Conservation (phyloP, 2,888 invertebrate genomes). For the Pristionchus japonicus region DNA sequence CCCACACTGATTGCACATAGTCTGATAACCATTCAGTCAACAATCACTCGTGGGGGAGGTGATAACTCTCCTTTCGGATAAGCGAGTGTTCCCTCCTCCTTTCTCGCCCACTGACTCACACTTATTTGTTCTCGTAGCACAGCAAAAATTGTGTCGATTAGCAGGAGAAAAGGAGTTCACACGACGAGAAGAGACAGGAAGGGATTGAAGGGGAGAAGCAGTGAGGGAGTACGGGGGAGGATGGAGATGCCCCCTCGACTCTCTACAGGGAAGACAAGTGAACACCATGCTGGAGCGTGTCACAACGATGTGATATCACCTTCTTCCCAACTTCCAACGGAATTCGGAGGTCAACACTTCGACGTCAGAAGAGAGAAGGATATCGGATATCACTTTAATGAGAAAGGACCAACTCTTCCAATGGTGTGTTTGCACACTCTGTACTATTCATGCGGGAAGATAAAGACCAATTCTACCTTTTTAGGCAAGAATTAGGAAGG, state of each 20-base stretch:
- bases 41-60: background rate
- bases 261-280: background rate
- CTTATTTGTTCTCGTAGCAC: slow-evolving; percentile 30
- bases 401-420: background rate
- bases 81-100: background rate
- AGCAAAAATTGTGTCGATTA: slow-evolving; percentile 7
- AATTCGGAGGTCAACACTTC: background rate
- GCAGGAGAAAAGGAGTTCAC: background rate
- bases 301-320: background rate
- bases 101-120: background rate
- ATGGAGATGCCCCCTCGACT: background rate
- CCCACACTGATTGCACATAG: background rate
- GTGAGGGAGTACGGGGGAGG: background rate
- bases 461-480: background rate
- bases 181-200: background rate
- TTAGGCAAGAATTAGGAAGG: background rate
- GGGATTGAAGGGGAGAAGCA: background rate
- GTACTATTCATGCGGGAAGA: background rate
- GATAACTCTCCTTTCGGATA: slow-evolving; percentile 37
- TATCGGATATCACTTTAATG: slow-evolving; percentile 24
- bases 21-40: background rate
- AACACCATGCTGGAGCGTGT: background rate
- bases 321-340: background rate
- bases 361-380: background rate
- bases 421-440: background rate